Conservation (phyloP, 2,888 invertebrate species). For the Yponomeuta plumbellus region DNA sequence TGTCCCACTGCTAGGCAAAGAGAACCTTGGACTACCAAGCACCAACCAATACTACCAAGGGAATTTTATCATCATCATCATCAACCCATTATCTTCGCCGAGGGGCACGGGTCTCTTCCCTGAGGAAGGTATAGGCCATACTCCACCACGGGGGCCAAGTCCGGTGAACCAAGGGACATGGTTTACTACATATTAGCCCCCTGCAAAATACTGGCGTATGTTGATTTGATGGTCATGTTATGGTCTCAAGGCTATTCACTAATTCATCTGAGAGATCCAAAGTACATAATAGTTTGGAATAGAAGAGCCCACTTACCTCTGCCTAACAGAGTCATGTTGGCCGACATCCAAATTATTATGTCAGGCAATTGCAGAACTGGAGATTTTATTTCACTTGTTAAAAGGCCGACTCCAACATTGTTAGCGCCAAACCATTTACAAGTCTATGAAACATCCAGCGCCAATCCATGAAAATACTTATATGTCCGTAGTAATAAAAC, state of each 20-base stretch:
- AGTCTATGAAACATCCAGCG: neutral
- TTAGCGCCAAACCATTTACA: neutral
- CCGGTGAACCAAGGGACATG: no score
- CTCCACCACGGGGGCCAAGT: no score
- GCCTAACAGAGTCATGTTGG: conserved; percentile 2
- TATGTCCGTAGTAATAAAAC: no score
- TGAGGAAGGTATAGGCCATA: no score
- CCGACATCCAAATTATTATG: conserved; percentile 6
- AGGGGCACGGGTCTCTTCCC: no score
- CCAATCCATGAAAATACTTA: no score
- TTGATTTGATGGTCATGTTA: neutral
- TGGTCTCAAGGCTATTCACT: neutral
- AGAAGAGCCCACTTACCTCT: neutral
- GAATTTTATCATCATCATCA: no score
- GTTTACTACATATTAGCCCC: neutral
- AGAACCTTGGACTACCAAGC: no score
- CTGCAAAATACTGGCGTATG: neutral
- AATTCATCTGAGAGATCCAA: neutral
- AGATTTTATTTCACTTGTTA: conserved; percentile 4
- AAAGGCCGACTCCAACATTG: neutral
- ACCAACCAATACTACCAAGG: no score
- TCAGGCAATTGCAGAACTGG: neutral
- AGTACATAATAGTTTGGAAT: neutral
- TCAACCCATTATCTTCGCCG: no score
- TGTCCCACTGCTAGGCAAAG: no score